phyloP scores from a whole-genome alignment of 1,140 invertebrate species.

The Pogonomyrmex californicus region DNA sequence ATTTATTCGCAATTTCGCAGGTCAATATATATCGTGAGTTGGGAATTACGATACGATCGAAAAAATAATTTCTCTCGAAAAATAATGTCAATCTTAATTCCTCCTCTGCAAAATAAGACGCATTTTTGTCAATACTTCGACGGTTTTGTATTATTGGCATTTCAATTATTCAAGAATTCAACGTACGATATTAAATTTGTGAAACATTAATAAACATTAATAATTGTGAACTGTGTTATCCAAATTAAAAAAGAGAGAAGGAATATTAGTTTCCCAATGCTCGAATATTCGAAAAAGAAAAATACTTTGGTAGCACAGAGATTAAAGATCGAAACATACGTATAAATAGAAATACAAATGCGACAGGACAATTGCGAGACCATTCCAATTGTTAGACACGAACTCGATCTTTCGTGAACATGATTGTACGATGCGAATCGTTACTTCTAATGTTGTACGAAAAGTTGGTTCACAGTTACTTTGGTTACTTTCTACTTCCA shows the following conservation, averaged over 20 bases:
- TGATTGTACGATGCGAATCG: slow-evolving; percentile 27
- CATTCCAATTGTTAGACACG: slow-evolving; percentile 31
- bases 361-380: slow-evolving; percentile 5
- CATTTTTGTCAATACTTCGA: not conserved
- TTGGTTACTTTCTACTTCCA: slow-evolving; percentile 21
- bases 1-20: slow-evolving; percentile 2
- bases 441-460: slow-evolving; percentile 43
- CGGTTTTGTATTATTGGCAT: not conserved
- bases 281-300: not conserved
- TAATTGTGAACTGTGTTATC: too few species aligned
- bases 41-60: not conserved
- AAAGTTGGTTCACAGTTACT: slow-evolving; percentile 36
- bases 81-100: not conserved
- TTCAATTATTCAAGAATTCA: not conserved
- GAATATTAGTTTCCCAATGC: not conserved
- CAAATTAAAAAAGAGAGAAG: not conserved
- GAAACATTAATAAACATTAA: not conserved
- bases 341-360: slow-evolving; percentile 4
- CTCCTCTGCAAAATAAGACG: not conserved
- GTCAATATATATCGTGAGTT: not conserved
- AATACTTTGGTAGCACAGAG: not conserved
- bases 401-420: not conserved
- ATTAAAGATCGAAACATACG: not conserved
- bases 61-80: not conserved
- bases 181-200: not conserved